Percentiles rank a stretch among this genome's conserved stretches.
Evolutionary conservation across 1,140 invertebrate species (phyloP).

Genomic region (Orchestia grillus): DNA sequence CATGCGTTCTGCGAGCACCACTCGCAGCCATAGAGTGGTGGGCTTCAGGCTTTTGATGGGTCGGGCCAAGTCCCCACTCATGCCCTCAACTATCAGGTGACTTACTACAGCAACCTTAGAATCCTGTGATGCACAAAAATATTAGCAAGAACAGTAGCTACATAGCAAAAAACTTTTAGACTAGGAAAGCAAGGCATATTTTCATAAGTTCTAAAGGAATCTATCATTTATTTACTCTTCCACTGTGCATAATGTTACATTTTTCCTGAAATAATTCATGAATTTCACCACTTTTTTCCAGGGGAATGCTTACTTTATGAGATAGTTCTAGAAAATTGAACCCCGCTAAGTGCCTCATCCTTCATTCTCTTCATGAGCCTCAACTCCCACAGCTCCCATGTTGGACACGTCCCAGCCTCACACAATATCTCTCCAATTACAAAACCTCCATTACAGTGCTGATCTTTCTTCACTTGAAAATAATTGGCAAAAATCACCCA

Average conservation of each 20-base stretch:
- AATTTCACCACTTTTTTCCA: background rate
- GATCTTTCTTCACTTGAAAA: no score
- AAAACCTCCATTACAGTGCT: no score
- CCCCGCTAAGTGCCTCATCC: background rate
- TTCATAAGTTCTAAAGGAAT: background rate
- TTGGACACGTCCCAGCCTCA: background rate
- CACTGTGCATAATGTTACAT: no score
- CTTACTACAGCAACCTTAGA: constrained; percentile 42
- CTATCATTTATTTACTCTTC: no score
- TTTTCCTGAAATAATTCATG: background rate
- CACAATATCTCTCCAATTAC: no score
- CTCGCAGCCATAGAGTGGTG: constrained; percentile 17
- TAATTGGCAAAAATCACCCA: no score
- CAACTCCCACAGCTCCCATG: background rate
- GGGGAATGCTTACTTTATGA: no score
- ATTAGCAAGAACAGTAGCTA: background rate
- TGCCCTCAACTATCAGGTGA: constrained; percentile 15
- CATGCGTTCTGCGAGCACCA: constrained; percentile 43
- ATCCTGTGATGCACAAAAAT: background rate
- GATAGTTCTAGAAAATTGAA: background rate
- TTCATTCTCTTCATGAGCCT: background rate
- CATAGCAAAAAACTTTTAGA: background rate
- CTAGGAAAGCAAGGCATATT: background rate
- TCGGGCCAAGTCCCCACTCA: constrained; percentile 15
- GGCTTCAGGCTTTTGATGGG: background rate